Base-by-base conservation (phyloP, 2,888 invertebrate genomes). In the Biston stratarius region DNA sequence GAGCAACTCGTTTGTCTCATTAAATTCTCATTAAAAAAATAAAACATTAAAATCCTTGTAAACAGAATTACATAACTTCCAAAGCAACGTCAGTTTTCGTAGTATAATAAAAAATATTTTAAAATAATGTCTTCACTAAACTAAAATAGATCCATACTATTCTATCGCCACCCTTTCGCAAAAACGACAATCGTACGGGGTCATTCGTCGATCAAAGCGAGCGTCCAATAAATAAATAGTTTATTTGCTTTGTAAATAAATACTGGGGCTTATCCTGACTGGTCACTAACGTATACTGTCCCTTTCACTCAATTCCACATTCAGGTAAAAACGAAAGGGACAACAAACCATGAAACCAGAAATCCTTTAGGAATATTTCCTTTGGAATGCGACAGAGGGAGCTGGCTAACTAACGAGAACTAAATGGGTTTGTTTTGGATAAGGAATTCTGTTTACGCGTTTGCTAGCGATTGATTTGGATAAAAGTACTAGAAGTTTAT, bases 231-330 rank as follows among this genome's bases (percentile, higher is more conserved):
- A 91, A 92, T 92, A 92, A 93, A 92, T 92, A 90, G 85, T 90
- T 91, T 87, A 91, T 91, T 91, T 89, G 87, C 88, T 91, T 86
- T 87, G 89, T 90, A 91, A 92, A 92, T 91, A 91, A 88, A 91
- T 90, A 86, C 82, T 77, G 81, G 80, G 77, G 76, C 59, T 44
- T 44, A 56, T 56, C 15, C 58, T 40, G 42, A 49, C 47, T 59
- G 59, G n/a, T 14, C 59, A 59, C 7, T 40, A 40, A 49, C 33
- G 49, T 49, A 38, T 49, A 40, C 33, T 33, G n/a, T 42, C 59
- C 49, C 24, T 59, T 24, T 49, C 10, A 24, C 49, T 49, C 59
- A 49, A 2, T 5, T 9, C 5, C 0, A 49, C 10, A 33, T 42
- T 12, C 10, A 5, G 8, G 1, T 40, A 8, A 24, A 9, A 49